A percentile compares a stretch with the other conserved stretches of the same genome.
phyloP scores from a whole-genome alignment of 2,113 vertebrate genomes.

The Gopherus flavomarginatus region DNA sequence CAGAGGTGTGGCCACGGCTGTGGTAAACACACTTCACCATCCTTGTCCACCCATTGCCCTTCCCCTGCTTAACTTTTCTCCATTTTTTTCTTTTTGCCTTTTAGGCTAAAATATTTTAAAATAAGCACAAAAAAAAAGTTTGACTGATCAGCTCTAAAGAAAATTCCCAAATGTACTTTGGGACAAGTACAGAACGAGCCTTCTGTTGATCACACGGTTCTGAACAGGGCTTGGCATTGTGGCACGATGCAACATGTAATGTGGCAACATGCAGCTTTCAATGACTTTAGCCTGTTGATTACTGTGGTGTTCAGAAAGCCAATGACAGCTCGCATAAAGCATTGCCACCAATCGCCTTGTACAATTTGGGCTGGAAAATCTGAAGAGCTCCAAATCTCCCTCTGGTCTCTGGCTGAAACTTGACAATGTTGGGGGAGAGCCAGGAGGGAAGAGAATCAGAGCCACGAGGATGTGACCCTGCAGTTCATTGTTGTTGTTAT shows the following conservation, averaged over 20 bases:
- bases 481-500: constrained; percentile 38
- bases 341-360: constrained; percentile 33
- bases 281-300: not conserved
- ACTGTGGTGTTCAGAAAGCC: not conserved
- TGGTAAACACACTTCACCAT: constrained; percentile 30
- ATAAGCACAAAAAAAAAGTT: not conserved
- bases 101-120: not conserved
- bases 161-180: not conserved
- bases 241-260: not conserved
- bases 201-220: fast-evolving
- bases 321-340: constrained; percentile 14
- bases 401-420: constrained; percentile 29
- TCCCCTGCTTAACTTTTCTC: not conserved
- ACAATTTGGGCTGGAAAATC: constrained; percentile 18
- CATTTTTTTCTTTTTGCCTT: not conserved
- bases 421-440: constrained; percentile 32
- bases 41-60: constrained; percentile 45
- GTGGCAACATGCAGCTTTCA: not conserved
- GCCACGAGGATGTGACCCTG: constrained; percentile 42
- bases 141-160: not conserved
- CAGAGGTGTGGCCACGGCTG: constrained; percentile 26
- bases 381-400: constrained; percentile 1
- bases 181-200: not conserved
- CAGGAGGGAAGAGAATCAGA: constrained; percentile 15
- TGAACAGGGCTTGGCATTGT: not conserved